Conservation (phyloP, 2,113 vertebrate genomes). For the Atractosteus spatula region DNA sequence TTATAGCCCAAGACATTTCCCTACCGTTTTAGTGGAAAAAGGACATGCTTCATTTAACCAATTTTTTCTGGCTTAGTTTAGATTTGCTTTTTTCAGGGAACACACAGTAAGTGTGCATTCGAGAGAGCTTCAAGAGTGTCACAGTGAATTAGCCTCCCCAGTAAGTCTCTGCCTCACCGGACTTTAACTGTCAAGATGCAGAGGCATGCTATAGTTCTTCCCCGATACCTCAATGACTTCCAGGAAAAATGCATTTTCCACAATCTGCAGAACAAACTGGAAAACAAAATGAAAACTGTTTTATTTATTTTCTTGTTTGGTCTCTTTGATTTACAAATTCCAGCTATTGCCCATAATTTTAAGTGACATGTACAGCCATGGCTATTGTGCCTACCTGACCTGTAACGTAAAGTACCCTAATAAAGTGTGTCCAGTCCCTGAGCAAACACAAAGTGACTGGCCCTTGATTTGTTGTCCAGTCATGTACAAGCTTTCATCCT, state of each 20-base stretch:
- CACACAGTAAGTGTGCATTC: conserved; percentile 26
- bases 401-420: conserved; percentile 30
- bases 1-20: not conserved
- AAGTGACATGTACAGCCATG: conserved; percentile 26
- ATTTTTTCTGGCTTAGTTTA: too few species aligned
- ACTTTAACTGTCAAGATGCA: conserved; percentile 44
- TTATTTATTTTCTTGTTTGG: not conserved
- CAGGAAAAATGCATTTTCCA: not conserved
- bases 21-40: too few species aligned
- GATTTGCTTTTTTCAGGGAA: conserved; percentile 8
- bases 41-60: too few species aligned
- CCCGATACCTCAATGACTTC: not conserved
- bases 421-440: conserved; percentile 30
- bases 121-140: conserved; percentile 34
- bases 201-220: conserved; percentile 15
- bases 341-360: conserved; percentile 29
- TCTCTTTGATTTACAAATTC: too few species aligned
- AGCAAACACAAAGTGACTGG: conserved; percentile 32
- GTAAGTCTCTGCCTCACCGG: not conserved
- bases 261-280: not conserved
- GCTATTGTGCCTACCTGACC: conserved; percentile 17
- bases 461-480: conserved; percentile 37
- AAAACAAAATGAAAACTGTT: not conserved
- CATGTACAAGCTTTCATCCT: conserved; percentile 41
- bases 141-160: conserved; percentile 39